A percentile compares a stretch with the other conserved stretches of the same genome.
Conservation (phyloP, 2,113 vertebrate genomes). For the Hippopotamus amphibius region DNA sequence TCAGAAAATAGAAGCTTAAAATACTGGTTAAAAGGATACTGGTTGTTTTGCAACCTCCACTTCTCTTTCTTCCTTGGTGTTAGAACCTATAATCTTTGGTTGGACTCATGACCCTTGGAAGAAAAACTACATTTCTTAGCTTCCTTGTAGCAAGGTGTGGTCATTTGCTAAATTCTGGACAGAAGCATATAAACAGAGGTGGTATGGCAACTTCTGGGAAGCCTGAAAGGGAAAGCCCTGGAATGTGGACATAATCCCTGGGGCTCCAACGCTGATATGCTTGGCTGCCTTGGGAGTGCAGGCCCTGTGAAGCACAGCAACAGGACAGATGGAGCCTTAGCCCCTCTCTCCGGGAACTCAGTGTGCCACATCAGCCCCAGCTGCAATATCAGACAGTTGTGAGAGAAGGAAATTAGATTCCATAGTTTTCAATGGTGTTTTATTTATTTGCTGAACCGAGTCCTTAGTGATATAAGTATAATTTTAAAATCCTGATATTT, state of each 20-base stretch:
- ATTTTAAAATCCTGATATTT: slow-evolving; percentile 11
- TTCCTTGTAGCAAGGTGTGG: neutral
- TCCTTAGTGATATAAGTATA: neutral
- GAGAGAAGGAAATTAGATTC: neutral
- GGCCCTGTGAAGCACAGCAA: neutral
- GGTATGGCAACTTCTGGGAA: neutral
- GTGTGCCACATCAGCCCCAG: neutral
- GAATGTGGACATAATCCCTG: neutral
- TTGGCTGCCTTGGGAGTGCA: neutral
- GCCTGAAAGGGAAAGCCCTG: neutral
- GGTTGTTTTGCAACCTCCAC: neutral
- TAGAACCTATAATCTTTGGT: neutral
- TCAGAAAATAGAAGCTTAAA: neutral
- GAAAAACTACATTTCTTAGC: neutral
- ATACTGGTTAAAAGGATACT: neutral
- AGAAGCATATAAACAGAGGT: neutral
- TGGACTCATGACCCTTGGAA: neutral
- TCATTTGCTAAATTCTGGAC: neutral
- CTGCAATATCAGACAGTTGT: neutral
- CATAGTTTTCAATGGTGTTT: slow-evolving; percentile 26
- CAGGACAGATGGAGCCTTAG: neutral
- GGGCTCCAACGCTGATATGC: neutral
- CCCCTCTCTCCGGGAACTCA: neutral
- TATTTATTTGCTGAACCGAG: neutral
- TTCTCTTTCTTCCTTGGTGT: neutral